Evolutionary conservation across 1,140 invertebrate species (phyloP), one percentile per base, ranked within the genome.

Genomic region (Zaprionus lachaisei): DNA sequence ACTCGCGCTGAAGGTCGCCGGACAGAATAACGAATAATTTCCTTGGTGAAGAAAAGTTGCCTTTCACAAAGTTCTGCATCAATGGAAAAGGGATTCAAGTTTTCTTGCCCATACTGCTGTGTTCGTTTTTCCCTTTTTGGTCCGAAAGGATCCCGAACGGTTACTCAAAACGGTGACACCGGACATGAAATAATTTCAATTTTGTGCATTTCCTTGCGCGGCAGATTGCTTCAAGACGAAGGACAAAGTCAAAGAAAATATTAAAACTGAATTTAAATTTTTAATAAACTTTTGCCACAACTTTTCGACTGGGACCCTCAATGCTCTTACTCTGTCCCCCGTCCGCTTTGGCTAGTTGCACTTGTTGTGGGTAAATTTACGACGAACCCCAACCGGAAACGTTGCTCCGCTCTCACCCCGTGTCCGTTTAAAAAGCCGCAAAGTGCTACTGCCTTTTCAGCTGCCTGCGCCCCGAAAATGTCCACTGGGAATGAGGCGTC

Each of bases 171-270:
- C 75, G 85, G 79, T 81, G 85, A 90, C 85, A 89, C 85, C 85
- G 85, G 85, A 90, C 85, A 80, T 70, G 57, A 90, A 90, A 90
- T 90, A 90, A 90, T 85, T 90, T 90, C 79, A 90, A 90, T 90
- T 90, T 87, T 90, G 75, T 83, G 81, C 81, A 85, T 89, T 89
- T 89, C 79, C 81, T 71, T 61, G 62, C 63, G 47, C 69, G 54
- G 38, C 77, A 81, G 77, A 80, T 80, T 78, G 70, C 65, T 68
- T 57, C 26, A 81, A 84, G 72, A 77, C 78, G 67, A 79, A 61
- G 72, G 66, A 56, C 44, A 58, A 68, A 70, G 56, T 47, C 79
- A 55, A 71, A 77, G 81, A 78, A 89, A 73, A 81, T 75, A 70
- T 79, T 76, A 84, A 83, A 81, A 82, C 76, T 79, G 85, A 90